Conservation (phyloP, 1,140 invertebrate genomes). For the Trichonephila inaurata region DNA sequence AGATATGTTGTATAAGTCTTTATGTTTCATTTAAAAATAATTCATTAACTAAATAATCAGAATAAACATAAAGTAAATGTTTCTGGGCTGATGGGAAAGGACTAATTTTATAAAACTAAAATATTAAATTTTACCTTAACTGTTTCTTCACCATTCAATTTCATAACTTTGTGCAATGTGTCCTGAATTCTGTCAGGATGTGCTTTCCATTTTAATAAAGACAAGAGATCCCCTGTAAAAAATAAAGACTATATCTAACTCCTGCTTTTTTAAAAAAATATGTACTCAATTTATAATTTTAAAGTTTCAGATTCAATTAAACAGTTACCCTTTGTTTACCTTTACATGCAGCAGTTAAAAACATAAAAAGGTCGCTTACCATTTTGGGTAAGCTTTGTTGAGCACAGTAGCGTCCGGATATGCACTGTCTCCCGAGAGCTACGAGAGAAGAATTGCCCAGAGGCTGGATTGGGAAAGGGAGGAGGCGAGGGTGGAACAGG, state of each 20-base stretch:
- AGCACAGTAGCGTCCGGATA: slow-evolving; percentile 92
- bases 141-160: slow-evolving; percentile 93
- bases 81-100: background rate
- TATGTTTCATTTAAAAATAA: too few relatives aligned
- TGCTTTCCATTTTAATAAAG: slow-evolving; percentile 93
- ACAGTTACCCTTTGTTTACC: too few relatives aligned
- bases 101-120: background rate
- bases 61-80: too few relatives aligned
- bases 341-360: too few relatives aligned
- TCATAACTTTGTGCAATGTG: slow-evolving; percentile 89
- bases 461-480: slow-evolving; percentile 79
- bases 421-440: slow-evolving; percentile 92
- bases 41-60: too few relatives aligned
- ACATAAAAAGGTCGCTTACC: slow-evolving; percentile 82
- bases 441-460: slow-evolving; percentile 85
- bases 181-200: slow-evolving; percentile 92
- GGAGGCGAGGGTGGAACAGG: slow-evolving; percentile 69
- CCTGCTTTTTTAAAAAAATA: too few relatives aligned
- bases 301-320: too few relatives aligned
- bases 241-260: background rate
- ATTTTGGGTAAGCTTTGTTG: slow-evolving; percentile 97
- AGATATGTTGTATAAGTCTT: too few relatives aligned
- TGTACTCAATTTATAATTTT: too few relatives aligned
- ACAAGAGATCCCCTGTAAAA: slow-evolving; percentile 88
- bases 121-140: slow-evolving; percentile 86